These are phyloP conservation scores for Bujurquina vittata DNA, from an alignment of 2,113 vertebrate genomes.

Conservation along the genomic window DNA sequence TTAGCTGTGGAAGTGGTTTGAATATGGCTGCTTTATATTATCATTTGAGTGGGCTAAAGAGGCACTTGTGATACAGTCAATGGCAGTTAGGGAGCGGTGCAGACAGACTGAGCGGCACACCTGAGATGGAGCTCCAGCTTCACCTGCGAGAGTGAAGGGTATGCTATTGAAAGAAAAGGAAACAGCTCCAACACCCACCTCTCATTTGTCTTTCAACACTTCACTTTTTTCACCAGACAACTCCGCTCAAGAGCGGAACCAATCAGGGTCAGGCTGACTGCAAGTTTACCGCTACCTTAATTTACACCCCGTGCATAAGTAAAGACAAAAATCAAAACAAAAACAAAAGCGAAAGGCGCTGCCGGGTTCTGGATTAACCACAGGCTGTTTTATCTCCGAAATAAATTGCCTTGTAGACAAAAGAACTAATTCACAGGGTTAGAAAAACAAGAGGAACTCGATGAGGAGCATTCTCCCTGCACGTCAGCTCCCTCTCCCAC, in stretches of 20 bases:
- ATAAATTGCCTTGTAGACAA: constrained; percentile 77
- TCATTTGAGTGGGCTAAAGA: constrained; percentile 11
- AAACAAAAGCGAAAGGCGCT: constrained; percentile 38
- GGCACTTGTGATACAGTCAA: constrained; percentile 6
- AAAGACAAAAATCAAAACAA: constrained; percentile 57
- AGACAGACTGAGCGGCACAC: neutral
- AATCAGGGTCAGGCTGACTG: constrained; percentile 56
- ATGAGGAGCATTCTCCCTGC: constrained; percentile 45
- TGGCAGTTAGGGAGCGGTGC: neutral
- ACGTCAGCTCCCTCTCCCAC: constrained; percentile 42
- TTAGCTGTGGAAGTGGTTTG: constrained; percentile 7
- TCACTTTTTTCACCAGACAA: neutral
- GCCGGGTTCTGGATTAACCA: constrained; percentile 64
- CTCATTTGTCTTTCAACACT: constrained; percentile 30
- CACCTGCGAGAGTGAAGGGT: neutral
- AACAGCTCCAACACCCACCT: neutral
- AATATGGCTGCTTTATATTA: constrained; percentile 6
- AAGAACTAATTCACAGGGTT: constrained; percentile 64
- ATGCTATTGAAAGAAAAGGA: neutral
- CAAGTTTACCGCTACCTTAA: constrained; percentile 18
- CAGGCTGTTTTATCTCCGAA: constrained; percentile 67
- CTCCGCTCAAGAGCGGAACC: constrained; percentile 30
- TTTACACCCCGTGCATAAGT: constrained; percentile 48
- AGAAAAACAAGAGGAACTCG: constrained; percentile 49
- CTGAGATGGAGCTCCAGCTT: neutral